Evolutionary conservation across 1,140 invertebrate genomes (phyloP), one percentile per base, ranked within the genome.

Genomic region (Apolygus lucorum): DNA sequence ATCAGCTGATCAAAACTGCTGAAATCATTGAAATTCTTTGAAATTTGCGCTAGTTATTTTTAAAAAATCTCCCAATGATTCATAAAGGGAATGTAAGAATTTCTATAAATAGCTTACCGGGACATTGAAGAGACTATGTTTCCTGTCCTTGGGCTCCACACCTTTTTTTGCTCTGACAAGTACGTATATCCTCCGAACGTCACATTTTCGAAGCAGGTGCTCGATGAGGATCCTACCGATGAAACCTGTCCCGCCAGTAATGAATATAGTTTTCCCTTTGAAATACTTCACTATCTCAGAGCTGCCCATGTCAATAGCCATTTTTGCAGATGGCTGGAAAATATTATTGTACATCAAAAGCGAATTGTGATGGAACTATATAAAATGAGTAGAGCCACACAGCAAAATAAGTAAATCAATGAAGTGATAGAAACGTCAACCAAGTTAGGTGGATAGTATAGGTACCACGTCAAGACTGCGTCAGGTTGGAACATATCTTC

Each of bases 191-290:
- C 80, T 86, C n/a, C 84, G 83, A 2, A 94, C 79, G 0, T 87
- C 85, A 77, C 92, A 95, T 28, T 59, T 42, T n/a, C 91, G 79
- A 0, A 96, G 81, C 1, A 96, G 77, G 77, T 95, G 95, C 78
- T 94, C 90, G 54, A 94, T 80, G 8, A 94, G 77, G 4, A 88
- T 81, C 76, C 93, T 90, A 4, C 91, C 92, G 76, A 93, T 81
- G 76, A 93, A 93, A 17, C 91, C 91, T 21, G 89, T 91, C 0
- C 83, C 87, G 2, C 90, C 90, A 0, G 90, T 92, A 52, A 92
- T 86, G 75, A 96, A 91, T 52, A 92, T 42, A 1, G 52, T 52
- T 24, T 71, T 68, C 14, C 59, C 70, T 26, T 64, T 73, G 74
- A 73, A 76, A 73, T 49, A 76, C 73, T 67, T 63, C 11, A 65